These are phyloP conservation scores for Trachymyrmex cornetzi DNA, from an alignment of 1,140 invertebrate genomes.

Conservation along the genomic window DNA sequence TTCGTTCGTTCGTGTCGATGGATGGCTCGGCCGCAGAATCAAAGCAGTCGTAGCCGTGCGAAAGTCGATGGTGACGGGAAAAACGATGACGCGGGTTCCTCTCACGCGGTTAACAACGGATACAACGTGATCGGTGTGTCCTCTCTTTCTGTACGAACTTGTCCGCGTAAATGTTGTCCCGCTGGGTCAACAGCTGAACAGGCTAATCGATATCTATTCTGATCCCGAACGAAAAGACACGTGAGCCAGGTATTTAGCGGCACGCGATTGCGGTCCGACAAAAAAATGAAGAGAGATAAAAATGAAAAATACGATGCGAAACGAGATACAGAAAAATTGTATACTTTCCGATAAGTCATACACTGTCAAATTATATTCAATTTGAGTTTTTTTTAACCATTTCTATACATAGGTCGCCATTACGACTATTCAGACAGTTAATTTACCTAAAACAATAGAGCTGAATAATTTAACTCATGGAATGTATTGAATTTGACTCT, in stretches of 20 bases:
- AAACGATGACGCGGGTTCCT: constrained; percentile 35
- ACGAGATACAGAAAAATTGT: not conserved
- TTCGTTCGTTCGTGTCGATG: not conserved
- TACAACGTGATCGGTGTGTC: not conserved
- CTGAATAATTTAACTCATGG: too few relatives aligned
- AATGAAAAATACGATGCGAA: too few relatives aligned
- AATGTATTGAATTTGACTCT: too few relatives aligned
- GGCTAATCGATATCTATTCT: constrained; percentile 55
- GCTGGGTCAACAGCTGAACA: constrained; percentile 42
- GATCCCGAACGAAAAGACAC: constrained; percentile 35
- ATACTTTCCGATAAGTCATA: not conserved
- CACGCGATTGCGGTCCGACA: not conserved
- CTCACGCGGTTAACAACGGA: not conserved
- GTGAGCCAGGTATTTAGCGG: constrained; percentile 23
- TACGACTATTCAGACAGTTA: too few relatives aligned
- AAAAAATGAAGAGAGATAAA: too few relatives aligned
- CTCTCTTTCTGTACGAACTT: constrained; percentile 1
- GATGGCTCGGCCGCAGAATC: constrained; percentile 1
- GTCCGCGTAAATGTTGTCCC: not conserved
- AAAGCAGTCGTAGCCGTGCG: constrained; percentile 26
- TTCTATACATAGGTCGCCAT: too few relatives aligned
- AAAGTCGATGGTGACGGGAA: constrained; percentile 44
- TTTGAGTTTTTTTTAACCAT: too few relatives aligned
- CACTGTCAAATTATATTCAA: too few relatives aligned
- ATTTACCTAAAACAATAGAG: too few relatives aligned